phyloP scores from a whole-genome alignment of 2,797 vertebrate genomes.

The Halcyon smyrnensis region DNA sequence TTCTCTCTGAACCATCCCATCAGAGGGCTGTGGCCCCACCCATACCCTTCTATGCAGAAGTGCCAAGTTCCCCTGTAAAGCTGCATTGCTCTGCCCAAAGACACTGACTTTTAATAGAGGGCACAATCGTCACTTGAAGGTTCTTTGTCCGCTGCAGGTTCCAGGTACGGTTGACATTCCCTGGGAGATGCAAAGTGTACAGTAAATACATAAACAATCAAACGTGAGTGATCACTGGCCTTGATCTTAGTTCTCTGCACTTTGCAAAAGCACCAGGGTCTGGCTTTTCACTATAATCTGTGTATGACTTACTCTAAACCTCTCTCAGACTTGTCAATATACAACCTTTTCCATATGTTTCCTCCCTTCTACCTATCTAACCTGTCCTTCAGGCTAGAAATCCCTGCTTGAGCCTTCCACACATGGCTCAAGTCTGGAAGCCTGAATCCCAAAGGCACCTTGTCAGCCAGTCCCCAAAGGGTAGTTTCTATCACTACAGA shows the following conservation, averaged over 20 bases:
- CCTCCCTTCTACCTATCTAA: not conserved
- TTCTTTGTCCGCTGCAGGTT: conserved; percentile 80
- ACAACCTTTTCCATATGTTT: not conserved
- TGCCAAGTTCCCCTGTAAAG: not conserved
- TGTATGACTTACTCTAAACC: not conserved
- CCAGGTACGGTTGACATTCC: conserved; percentile 79
- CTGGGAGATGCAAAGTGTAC: conserved; percentile 42
- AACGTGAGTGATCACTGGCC: not conserved
- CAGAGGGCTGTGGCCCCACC: not conserved
- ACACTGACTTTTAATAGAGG: conserved; percentile 79
- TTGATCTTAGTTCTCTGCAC: not conserved
- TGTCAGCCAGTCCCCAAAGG: not conserved
- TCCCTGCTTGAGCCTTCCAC: not conserved
- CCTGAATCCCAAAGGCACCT: not conserved
- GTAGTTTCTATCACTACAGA: not conserved
- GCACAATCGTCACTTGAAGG: conserved; percentile 77
- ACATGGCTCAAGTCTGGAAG: not conserved
- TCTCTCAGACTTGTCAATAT: not conserved
- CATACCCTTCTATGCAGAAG: not conserved
- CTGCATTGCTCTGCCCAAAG: not conserved
- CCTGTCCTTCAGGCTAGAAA: not conserved
- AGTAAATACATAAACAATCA: not conserved
- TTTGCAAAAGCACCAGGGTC: not conserved
- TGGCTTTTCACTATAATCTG: not conserved
- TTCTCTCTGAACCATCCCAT: not conserved